phyloP scores from a whole-genome alignment of 2,797 vertebrate species.

The Chelonia mydas region DNA sequence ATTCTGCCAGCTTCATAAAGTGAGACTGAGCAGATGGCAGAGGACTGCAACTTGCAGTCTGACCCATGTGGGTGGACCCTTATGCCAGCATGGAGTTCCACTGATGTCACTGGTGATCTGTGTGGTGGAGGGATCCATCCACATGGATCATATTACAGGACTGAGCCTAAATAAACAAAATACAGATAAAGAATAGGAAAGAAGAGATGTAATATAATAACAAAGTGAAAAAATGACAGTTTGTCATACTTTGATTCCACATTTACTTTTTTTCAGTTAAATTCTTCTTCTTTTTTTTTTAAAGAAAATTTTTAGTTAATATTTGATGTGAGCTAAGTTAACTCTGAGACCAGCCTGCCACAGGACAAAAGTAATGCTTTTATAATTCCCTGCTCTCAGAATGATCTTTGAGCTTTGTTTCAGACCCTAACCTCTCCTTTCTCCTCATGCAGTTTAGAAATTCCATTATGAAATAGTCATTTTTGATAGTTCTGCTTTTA shows the following conservation, averaged over 20 bases:
- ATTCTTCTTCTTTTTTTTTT: not conserved
- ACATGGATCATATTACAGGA: not conserved
- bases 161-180: not conserved
- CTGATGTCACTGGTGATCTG: not conserved
- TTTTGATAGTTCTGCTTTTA: not conserved
- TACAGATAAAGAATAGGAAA: not conserved
- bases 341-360: not conserved
- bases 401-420: not conserved
- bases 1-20: not conserved
- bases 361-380: not conserved
- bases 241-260: not conserved
- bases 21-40: accelerated
- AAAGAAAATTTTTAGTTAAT: not conserved
- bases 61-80: not conserved
- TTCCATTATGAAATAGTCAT: not conserved
- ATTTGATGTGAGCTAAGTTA: not conserved
- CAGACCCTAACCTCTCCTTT: not conserved
- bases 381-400: not conserved
- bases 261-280: not conserved
- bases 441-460: not conserved
- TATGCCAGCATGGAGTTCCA: not conserved
- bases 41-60: accelerated
- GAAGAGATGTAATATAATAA: not conserved
- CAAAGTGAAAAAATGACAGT: too few relatives aligned
- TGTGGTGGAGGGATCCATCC: not conserved